Percentiles rank a stretch among this genome's conserved stretches.
Conservation (phyloP, 37 sponge, comb jelly and placozoan genomes). For the Cliona cf. orientalis region DNA sequence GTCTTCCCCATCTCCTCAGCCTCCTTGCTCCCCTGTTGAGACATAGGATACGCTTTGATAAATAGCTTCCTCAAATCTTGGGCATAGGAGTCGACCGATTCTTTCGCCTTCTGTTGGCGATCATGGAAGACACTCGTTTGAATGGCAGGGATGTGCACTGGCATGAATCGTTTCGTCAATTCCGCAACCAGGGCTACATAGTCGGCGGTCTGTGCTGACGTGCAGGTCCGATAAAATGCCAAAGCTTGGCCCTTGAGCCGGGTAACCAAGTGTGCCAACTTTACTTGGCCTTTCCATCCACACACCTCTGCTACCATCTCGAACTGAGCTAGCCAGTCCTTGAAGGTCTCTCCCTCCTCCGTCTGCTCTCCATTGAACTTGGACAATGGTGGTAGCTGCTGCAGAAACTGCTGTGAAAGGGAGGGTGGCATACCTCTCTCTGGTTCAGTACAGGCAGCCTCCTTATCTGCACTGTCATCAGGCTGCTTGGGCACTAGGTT, state of each 20-base stretch:
- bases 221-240: slow-evolving; percentile 64
- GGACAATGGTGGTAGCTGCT: slow-evolving; percentile 50
- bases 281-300: slow-evolving; percentile 39
- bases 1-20: slow-evolving; percentile 46
- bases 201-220: slow-evolving; percentile 14
- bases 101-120: slow-evolving; percentile 27
- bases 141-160: slow-evolving; percentile 35
- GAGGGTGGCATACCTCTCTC: not conserved
- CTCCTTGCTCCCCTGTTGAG: slow-evolving; percentile 18
- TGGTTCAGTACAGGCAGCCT: not conserved
- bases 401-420: not conserved
- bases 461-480: not conserved
- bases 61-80: slow-evolving; percentile 53
- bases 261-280: slow-evolving; percentile 45
- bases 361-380: slow-evolving; percentile 44
- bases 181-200: slow-evolving; percentile 45
- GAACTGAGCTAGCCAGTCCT: slow-evolving; percentile 65
- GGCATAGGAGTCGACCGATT: slow-evolving; percentile 54
- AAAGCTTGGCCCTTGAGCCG: slow-evolving; percentile 39
- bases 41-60: slow-evolving; percentile 32
- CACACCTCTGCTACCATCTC: slow-evolving; percentile 39
- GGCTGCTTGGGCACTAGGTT: too few relatives aligned
- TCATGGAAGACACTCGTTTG: slow-evolving; percentile 56
- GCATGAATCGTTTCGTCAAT: slow-evolving; percentile 49
- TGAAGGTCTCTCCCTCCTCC: slow-evolving; percentile 37